A percentile compares a stretch with the other conserved stretches of the same genome.
These are phyloP conservation scores for Elgaria multicarinata DNA, from an alignment of 2,113 vertebrate species.

Conservation along the genomic window DNA sequence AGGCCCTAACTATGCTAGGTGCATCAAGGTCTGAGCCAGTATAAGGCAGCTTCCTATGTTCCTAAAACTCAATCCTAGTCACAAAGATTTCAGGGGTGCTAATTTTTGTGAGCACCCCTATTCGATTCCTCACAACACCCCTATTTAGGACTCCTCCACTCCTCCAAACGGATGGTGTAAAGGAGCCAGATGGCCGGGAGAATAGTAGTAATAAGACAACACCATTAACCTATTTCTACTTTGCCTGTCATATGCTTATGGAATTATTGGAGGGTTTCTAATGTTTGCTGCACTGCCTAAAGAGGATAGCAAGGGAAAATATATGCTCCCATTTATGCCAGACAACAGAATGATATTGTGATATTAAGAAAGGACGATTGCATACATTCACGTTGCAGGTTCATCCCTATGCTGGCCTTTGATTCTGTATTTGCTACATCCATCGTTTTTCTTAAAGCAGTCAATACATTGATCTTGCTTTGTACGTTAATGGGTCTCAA, in stretches of 20 bases:
- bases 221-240: no score
- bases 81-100: no score
- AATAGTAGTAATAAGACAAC: neutral
- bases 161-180: neutral
- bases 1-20: no score
- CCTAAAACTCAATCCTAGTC: no score
- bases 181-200: neutral
- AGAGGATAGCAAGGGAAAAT: neutral
- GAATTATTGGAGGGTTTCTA: neutral
- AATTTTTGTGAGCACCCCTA: no score
- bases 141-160: no score
- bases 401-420: constrained; percentile 18
- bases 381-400: constrained; percentile 20
- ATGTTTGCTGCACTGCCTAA: neutral
- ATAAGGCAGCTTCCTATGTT: no score
- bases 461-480: constrained; percentile 16
- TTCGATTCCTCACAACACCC: no score
- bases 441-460: neutral
- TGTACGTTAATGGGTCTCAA: constrained; percentile 9
- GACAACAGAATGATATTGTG: constrained; percentile 21
- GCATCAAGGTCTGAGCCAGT: neutral
- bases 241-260: neutral
- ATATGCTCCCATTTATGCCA: neutral
- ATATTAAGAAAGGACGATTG: neutral
- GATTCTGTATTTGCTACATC: constrained; percentile 18